These are phyloP conservation scores for Nesoenas mayeri DNA, from an alignment of 2,113 vertebrate species.

Conservation along the genomic window DNA sequence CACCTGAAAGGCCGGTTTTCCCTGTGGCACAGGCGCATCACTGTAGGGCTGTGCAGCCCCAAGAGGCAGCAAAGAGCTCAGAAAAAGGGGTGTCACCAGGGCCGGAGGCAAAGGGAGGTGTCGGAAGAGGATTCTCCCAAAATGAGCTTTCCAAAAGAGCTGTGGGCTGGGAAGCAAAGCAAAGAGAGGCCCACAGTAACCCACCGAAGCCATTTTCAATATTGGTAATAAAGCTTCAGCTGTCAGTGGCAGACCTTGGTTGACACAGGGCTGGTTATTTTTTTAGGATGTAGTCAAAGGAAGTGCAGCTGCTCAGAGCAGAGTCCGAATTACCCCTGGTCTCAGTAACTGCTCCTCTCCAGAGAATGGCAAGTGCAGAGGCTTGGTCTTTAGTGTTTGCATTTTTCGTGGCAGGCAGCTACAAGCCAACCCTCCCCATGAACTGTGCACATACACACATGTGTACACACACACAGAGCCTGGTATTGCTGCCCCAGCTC, in stretches of 20 bases:
- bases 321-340: background rate
- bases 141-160: background rate
- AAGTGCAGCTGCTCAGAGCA: background rate
- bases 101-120: background rate
- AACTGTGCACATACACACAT: fast-evolving
- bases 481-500: background rate
- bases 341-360: background rate
- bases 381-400: background rate
- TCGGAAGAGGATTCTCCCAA: fast-evolving
- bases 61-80: background rate
- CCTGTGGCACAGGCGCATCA: background rate
- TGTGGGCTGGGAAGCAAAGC: background rate
- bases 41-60: background rate
- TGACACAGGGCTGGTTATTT: background rate
- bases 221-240: background rate
- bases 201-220: no score
- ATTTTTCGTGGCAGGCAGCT: background rate
- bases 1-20: background rate
- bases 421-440: background rate
- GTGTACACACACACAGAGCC: no score
- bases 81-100: background rate
- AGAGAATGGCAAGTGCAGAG: background rate
- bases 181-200: background rate
- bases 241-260: background rate
- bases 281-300: background rate